Evolutionary conservation across 2,797 vertebrate species (phyloP), one percentile per base, ranked within the genome.

Genomic region (Bradypodion pumilum): DNA sequence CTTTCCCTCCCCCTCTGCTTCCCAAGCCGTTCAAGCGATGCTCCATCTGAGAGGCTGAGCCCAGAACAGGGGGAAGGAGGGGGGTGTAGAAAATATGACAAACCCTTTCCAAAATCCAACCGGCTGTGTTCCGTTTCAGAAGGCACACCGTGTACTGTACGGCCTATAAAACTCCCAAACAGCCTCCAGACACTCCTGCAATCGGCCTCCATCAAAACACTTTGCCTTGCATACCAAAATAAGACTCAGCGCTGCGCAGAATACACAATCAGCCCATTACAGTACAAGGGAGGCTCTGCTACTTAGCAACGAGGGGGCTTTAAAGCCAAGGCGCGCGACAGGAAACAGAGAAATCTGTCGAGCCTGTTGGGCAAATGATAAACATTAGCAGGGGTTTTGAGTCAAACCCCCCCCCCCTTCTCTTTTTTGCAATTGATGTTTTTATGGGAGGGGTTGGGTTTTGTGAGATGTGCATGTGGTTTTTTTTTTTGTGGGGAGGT

Each of bases 171-270:
- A 97, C 97, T 97, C 97, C 95, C 95, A 76, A 98, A 97, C 98
- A 98, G 98, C 98, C 98, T 98, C 97, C 97, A 99, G 98, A 98
- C 98, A 97, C 97, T 97, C 97, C 97, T 96, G 97, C 98, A 98
- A 98, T 98, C 97, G 98, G 97, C 97, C 97, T 98, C 98, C 97
- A 98, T 99, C 98, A 99, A 99, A 98, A 98, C 98, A 99, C 98
- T 99, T 98, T 99, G 98, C 98, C 98, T 98, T 98, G 98, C 98
- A 98, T 99, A 98, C 97, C 98, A 98, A 98, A 98, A 98, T 98
- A 98, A 97, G 97, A 97, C 95, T 96, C 97, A 95, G 97, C 95
- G 96, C 97, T 95, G 97, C 96, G 95, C 96, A 92, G 98, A 99
- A 99, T 99, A 98, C 97, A 96, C 98, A 99, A 99, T 98, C 97